Base-by-base conservation (phyloP, 30 jellyfish, hydroid and myxozoan genomes). In the Hydra vulgaris region DNA sequence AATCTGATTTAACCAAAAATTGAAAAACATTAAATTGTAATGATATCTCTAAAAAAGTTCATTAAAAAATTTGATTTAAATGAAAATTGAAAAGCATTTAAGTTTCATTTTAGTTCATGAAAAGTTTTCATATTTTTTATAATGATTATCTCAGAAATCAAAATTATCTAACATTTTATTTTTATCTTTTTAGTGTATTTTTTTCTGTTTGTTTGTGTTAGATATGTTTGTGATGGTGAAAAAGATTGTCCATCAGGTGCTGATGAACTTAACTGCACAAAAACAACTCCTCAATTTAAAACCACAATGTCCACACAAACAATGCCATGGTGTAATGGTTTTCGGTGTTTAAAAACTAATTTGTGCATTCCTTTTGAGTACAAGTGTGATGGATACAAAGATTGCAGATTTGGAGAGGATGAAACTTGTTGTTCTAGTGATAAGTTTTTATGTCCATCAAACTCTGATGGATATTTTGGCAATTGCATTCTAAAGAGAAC, bases 181-280 rank as follows among this genome's bases (percentile, higher is more conserved):
- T n/a, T n/a, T n/a, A n/a, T n/a, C n/a, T n/a, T n/a, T n/a, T n/a
- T n/a, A n/a, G n/a, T n/a, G n/a, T n/a, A n/a, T n/a, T n/a, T n/a
- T n/a, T n/a, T n/a, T n/a, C n/a, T 40, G 61, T 3, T 40, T 26
- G 1, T 8, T 25, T 17, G 79, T 53, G 18, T 12, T 21, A 88
- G 96, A 27, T 79, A 68, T 55, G 79, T 83, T 19, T 88, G 96
- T 76, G 96, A 88, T 84, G 96, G 96, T n/a, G 91, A 84, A 72
- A 54, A 25, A 16, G 96, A 88, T 76, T 88, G 96, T 70, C 53
- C 87, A 4, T 54, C 67, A 74, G 96, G 95, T 0, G 91, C 82
- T 15, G 96, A 88, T 66, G 96, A 88, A 71, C 23, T 27, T 23
- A 79, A 74, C 27, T 88, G 96, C 72, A 73, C 61, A 8, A 74